Percentiles rank a stretch among this genome's conserved stretches.
Conservation (phyloP, 2,888 invertebrate genomes). For the Tachina grossa region DNA sequence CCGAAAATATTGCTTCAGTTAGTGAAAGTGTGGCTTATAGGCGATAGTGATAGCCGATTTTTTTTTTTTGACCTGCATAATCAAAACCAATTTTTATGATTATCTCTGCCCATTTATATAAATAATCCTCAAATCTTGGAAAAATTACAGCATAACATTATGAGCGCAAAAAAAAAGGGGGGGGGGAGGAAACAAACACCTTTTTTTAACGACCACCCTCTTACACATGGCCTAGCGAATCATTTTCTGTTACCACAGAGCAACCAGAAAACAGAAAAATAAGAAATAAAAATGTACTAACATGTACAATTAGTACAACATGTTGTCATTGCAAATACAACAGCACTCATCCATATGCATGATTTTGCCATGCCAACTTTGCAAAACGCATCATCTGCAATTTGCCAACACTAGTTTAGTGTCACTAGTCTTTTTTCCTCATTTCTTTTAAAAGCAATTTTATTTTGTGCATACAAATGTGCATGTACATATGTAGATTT, state of each 20-base stretch:
- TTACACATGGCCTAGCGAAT: neutral
- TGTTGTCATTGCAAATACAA: conserved; percentile 64
- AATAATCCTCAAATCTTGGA: neutral
- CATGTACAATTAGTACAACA: conserved; percentile 71
- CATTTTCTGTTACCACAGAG: conserved; percentile 36
- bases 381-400: conserved; percentile 66
- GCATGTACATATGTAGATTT: neutral
- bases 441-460: conserved; percentile 39
- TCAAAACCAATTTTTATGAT: too few species aligned
- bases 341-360: conserved; percentile 66
- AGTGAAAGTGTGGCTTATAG: too few species aligned
- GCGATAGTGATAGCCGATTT: too few species aligned
- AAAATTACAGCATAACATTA: conserved; percentile 12
- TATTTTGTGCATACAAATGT: conserved; percentile 1
- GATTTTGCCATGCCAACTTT: conserved; percentile 59
- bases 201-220: conserved; percentile 13
- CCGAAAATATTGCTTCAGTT: too few species aligned
- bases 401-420: conserved; percentile 68
- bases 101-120: too few species aligned
- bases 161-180: neutral
- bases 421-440: conserved; percentile 55
- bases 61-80: too few species aligned
- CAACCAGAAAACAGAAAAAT: conserved; percentile 13
- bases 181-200: neutral
- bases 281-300: conserved; percentile 43